Base-by-base conservation (phyloP, 2,113 vertebrate species). In the Sander lucioperca region DNA sequence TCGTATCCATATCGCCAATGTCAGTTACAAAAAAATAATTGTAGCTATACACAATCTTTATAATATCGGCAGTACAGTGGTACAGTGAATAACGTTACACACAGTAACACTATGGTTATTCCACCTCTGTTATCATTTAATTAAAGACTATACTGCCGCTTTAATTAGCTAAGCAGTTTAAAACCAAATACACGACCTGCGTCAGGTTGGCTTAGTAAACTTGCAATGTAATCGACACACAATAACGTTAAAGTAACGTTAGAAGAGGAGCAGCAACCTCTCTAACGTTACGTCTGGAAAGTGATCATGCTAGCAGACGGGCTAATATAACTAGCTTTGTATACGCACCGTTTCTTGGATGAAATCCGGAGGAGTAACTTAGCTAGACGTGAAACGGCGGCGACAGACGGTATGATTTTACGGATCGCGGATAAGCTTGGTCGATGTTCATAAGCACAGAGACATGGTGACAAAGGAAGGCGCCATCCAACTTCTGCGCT, bases 401-500 rank as follows among this genome's bases (percentile, higher is more conserved):
- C 33, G 23, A 58, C 53, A 53, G 13, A 27, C 27, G 21, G 54
- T 30, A 6, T 33, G 59, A 30, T 59, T 80, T 86, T 47, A 30
- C 57, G 6, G 72, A 45, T 79, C 39, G 65, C 56, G 2, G 53
- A 64, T 25, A 23, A 77, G 67, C 76, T 33, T 11, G 10, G 5
- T 61, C 43, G 64, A 12, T 50, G 57, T 47, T 65, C 4, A 69
- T 30, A 66, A 62, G 30, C 64, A 19, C 13, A 19, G 36, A 76
- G 33, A 79, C 74, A 18, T 16, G 66, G 62, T 80, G 80, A 92
- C 87, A 92, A 92, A 92, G 78, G 77, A 77, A 75, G 61, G 74
- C 83, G 56, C 76, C 79, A 88, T 91, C 79, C 66, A 93, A 94
- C 93, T 94, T 93, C 84, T 89, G 63, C 47, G 53, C 70, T 67